Evolutionary conservation across 2,113 vertebrate species (phyloP).

Genomic region (Struthidea cinerea): DNA sequence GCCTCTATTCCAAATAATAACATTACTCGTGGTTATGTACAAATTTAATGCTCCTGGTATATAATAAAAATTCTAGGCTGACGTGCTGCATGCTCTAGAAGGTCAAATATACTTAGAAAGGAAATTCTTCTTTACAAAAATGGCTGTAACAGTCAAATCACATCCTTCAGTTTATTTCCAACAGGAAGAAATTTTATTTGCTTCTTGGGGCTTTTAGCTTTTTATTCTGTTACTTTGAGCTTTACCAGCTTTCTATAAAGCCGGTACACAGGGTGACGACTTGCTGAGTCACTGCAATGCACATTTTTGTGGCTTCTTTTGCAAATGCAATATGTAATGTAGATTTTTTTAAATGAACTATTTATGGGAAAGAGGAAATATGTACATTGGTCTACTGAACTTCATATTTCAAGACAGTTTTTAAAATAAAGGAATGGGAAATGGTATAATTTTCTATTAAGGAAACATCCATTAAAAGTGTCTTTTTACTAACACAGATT

Average conservation of each 20-base stretch:
- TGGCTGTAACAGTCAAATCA: slow-evolving; percentile 41
- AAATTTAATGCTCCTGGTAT: background rate
- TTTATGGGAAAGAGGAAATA: slow-evolving; percentile 12
- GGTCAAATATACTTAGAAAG: slow-evolving; percentile 15
- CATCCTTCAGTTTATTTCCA: slow-evolving; percentile 48
- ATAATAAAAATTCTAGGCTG: background rate
- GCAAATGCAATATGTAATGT: slow-evolving; percentile 21
- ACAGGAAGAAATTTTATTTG: slow-evolving; percentile 56
- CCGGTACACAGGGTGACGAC: slow-evolving; percentile 45
- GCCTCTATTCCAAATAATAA: background rate
- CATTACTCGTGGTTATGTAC: background rate
- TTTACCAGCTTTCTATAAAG: slow-evolving; percentile 53
- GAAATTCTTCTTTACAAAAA: slow-evolving; percentile 35
- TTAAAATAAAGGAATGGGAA: background rate
- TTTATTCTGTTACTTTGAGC: slow-evolving; percentile 64
- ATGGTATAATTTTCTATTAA: background rate
- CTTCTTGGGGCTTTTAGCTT: slow-evolving; percentile 27
- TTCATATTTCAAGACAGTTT: background rate
- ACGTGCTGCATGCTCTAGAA: background rate
- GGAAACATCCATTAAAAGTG: background rate
- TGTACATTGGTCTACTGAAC: background rate
- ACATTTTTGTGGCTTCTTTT: slow-evolving; percentile 56
- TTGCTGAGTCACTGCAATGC: slow-evolving; percentile 60
- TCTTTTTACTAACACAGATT: background rate
- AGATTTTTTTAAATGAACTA: background rate